A percentile compares a stretch with the other conserved stretches of the same genome.
These are phyloP conservation scores for Anastrepha ludens DNA, from an alignment of 1,140 invertebrate species.

Conservation along the genomic window DNA sequence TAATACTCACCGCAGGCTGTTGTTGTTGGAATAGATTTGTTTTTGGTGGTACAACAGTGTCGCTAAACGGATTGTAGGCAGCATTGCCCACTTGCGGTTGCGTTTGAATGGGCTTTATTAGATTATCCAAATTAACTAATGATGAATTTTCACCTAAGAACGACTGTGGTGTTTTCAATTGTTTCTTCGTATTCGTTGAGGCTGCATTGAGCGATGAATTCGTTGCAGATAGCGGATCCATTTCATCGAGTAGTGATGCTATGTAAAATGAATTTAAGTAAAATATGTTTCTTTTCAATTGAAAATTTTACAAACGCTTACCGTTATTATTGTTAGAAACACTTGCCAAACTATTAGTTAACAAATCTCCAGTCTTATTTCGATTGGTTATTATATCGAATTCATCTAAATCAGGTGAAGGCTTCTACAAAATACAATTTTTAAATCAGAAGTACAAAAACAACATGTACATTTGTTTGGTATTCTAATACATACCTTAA, in stretches of 20 bases:
- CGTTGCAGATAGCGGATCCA: slow-evolving; percentile 69
- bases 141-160: slow-evolving; percentile 96
- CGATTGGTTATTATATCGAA: slow-evolving; percentile 88
- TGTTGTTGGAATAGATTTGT: slow-evolving; percentile 75
- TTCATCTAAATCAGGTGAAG: slow-evolving; percentile 84
- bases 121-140: slow-evolving; percentile 95
- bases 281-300: slow-evolving; percentile 5
- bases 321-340: slow-evolving; percentile 74
- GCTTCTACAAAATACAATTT: slow-evolving; percentile 62
- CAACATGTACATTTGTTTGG: slow-evolving; percentile 32
- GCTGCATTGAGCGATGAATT: slow-evolving; percentile 67
- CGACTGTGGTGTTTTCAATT: slow-evolving; percentile 90
- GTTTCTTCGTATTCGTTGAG: slow-evolving; percentile 71
- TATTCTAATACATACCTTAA: slow-evolving; percentile 61
- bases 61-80: slow-evolving; percentile 74
- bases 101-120: slow-evolving; percentile 81
- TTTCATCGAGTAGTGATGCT: slow-evolving; percentile 72
- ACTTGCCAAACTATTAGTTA: slow-evolving; percentile 65
- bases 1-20: slow-evolving; percentile 70
- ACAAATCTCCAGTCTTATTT: slow-evolving; percentile 74
- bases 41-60: slow-evolving; percentile 71
- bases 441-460: not conserved
- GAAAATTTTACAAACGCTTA: slow-evolving; percentile 55
- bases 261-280: not conserved
- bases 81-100: slow-evolving; percentile 64